Base-by-base conservation (phyloP, 2,888 invertebrate genomes). In the Cerastoderma edule region DNA sequence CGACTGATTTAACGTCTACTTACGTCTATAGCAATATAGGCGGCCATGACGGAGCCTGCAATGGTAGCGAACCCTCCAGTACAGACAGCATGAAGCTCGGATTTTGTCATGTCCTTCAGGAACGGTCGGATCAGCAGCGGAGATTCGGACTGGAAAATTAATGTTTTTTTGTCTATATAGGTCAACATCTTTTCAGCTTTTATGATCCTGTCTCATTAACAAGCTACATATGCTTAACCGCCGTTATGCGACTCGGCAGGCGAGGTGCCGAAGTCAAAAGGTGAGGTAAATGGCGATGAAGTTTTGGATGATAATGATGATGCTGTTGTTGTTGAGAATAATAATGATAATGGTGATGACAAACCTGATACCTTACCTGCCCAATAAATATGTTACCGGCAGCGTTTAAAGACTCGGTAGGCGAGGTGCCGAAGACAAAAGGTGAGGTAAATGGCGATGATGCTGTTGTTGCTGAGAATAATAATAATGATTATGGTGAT, bases 51-150 rank as follows among this genome's bases (percentile, higher is more conserved):
- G 0, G 87, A 16, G 96, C 94, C 97, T 53, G 98, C 98, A 3
- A 99, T 97, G 0, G 98, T 98, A 0, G 98, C 97, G 93, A 99
- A 98, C 8, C 99, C 99, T 0, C 97, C 96, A 0, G 97, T 95
- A 96, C 99, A 97, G 19, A 99, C 95, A 0, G 98, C 96, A 92
- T 98, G 98, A 0, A 99, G 92, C 93, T 99, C 99, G 0, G 98
- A 98, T 33, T 95, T 95, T 0, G 99, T 99, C 91, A 99, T 94
- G 78, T 95, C 93, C 19, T 94, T 92, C 22, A 99, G 93, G 88
- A 98, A 98, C 0, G 98, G 98, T 88, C 96, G 95, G 71, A 99
- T 95, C 72, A 99, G 92, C 54, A 99, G 93, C 0, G 97, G 96
- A 5, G 98, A 96, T 94, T 99, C 99, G 35, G 78, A 81, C 86